Evolutionary conservation across 2,888 invertebrate species (phyloP).

Genomic region (Conchocele bisecta): DNA sequence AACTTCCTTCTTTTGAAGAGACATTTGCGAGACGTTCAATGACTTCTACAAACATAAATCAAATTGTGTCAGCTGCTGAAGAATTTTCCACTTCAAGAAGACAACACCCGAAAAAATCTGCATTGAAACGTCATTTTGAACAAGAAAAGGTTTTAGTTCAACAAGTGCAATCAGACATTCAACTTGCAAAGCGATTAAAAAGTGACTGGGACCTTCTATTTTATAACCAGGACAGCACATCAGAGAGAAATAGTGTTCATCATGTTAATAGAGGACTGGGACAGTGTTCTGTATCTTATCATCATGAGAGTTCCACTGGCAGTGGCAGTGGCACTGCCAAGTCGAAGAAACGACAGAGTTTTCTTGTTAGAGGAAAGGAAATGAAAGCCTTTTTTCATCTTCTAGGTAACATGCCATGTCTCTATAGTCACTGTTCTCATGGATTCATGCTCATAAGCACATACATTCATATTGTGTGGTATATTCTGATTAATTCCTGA

Average conservation of each 20-base stretch:
- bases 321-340: background rate
- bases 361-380: constrained; percentile 73
- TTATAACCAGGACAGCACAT: constrained; percentile 17
- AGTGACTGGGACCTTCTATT: constrained; percentile 54
- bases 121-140: constrained; percentile 52
- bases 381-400: constrained; percentile 77
- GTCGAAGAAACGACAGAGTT: constrained; percentile 52
- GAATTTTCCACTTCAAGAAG: background rate
- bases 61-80: background rate
- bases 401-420: constrained; percentile 62
- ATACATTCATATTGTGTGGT: too few relatives aligned
- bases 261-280: too few relatives aligned
- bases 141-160: constrained; percentile 46
- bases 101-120: background rate
- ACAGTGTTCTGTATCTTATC: too few relatives aligned
- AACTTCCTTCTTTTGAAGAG: constrained; percentile 10
- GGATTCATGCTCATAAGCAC: too few relatives aligned
- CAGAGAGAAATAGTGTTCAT: too few relatives aligned
- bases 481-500: too few relatives aligned
- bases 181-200: constrained; percentile 33
- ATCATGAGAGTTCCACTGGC: background rate
- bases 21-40: too few relatives aligned
- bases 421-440: too few relatives aligned
- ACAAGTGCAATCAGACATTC: constrained; percentile 12
- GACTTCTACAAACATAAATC: too few relatives aligned